Evolutionary conservation across 2,888 invertebrate genomes (phyloP), one percentile per base, ranked within the genome.

Genomic region (Andrena marginata): DNA sequence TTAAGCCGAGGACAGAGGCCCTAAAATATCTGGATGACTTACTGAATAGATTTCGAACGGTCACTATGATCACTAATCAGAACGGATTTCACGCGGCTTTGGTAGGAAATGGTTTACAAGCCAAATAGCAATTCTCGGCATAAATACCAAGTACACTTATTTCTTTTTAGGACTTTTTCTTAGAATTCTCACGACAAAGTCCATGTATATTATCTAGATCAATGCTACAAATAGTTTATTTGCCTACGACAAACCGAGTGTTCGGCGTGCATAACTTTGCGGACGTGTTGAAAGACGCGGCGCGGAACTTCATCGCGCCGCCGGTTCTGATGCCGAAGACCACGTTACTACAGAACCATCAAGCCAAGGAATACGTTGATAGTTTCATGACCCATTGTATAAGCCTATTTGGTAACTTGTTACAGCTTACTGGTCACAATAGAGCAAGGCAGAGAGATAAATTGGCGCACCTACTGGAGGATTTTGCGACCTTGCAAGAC

Each of bases 361-460:
- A 96, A 94, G 97, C 97, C 0, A 97, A 97, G 91, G 97, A 98
- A 89, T 97, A 97, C 92, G 96, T 99, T 1, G 98, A 99, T 89
- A 97, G 97, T 76, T 98, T 99, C 94, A 95, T 99, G 72, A 96
- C 96, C 13, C 97, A 98, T 83, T 98, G 98, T 93, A 97, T 97
- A 80, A 96, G 97, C 54, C 97, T 98, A 5, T 98, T 99, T 92
- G 97, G 97, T 10, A 97, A 96, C 88, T 95, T 99, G 75, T 95
- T 99, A 78, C 97, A 98, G 91, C 96, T 98, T 79, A 98, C 97
- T 92, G 99, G 99, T 0, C 98, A 99, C 94, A 99, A 99, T 94
- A 96, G 99, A 87, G 99, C 99, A 4, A 95, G 99, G 48, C 99
- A 99, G 94, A 95, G 99, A 76, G 99, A 99, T 93, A 99, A 98